Evolutionary conservation across 2,797 vertebrate genomes (phyloP), one percentile per base, ranked within the genome.

Genomic region (Pteronotus mesoamericanus): DNA sequence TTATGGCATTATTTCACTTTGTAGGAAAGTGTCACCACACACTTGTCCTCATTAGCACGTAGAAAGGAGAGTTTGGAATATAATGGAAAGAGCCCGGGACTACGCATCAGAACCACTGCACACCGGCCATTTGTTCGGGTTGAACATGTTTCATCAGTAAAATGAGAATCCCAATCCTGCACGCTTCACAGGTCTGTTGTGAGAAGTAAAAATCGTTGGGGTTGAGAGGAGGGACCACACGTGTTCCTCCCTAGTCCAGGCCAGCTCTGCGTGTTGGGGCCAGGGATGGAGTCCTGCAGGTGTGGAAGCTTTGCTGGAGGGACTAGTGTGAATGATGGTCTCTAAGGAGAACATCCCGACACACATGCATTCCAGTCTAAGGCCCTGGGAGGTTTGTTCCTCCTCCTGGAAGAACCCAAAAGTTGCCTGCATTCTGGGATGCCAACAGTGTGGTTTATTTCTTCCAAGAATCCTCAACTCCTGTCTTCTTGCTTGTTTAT

Each of bases 1-100:
- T 97, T 89, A 93, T 22, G 59, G 59, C 77, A 90, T 89, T 89
- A 86, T 80, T 94, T 86, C 42, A 55, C 39, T 85, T 94, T 87
- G 68, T 77, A 68, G 69, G 59, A n/a, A 96, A 94, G 48, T 86
- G 87, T 90, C 92, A 64, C 55, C 3, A 78, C 51, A 46, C 9
- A 86, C 24, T 16, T 80, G 77, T 22, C 26, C 42, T 82, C 19
- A n/a, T 85, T 91, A 85, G 53, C 79, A 94, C 79, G 79, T 86
- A 48, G 79, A 95, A 91, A 80, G 42, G 24, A 55, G 59, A 51
- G 16, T 86, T 66, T 61, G 42, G 59, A 68, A 80, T 68, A 61
- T 57, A 86, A 66, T 24, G 8, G 59, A 85, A 80, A 80, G 46
- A 93, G 22, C 59, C 61, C 29, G 4, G 37, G 34, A 26, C 37